These are phyloP conservation scores for Spatulosminthurus flaviceps DNA, from an alignment of 2,888 invertebrate genomes.

Conservation along the genomic window DNA sequence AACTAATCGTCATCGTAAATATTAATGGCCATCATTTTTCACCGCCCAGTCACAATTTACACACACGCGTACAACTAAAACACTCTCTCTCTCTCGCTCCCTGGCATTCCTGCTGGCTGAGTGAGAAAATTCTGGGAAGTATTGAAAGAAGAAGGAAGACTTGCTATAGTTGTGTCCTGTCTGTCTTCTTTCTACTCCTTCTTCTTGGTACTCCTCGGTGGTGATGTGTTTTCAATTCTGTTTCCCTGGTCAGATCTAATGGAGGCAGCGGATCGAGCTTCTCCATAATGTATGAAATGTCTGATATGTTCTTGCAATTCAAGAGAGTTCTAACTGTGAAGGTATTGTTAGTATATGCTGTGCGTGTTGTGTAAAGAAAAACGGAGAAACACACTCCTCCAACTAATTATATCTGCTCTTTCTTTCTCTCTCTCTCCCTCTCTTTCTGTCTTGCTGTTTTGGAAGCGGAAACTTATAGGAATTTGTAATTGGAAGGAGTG, in stretches of 20 bases:
- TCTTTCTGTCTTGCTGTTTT: neutral
- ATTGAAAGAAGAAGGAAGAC: neutral
- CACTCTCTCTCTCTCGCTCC: neutral
- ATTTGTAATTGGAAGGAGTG: constrained; percentile 28
- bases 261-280: no score
- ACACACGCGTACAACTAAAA: neutral
- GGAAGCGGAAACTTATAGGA: constrained; percentile 11
- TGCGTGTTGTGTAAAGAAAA: neutral
- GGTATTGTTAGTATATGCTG: no score
- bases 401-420: neutral
- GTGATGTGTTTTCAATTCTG: no score
- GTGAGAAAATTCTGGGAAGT: neutral
- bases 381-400: neutral
- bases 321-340: no score
- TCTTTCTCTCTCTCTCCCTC: no score
- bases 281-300: no score
- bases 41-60: constrained; percentile 44
- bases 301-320: no score
- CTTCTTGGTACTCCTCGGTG: no score
- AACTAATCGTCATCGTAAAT: constrained; percentile 60
- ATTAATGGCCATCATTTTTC: constrained; percentile 57
- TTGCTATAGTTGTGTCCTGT: no score
- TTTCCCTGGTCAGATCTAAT: no score
- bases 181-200: no score
- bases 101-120: neutral